These are phyloP conservation scores for Acrobasis consociella DNA, from an alignment of 2,888 invertebrate species.

Conservation along the genomic window DNA sequence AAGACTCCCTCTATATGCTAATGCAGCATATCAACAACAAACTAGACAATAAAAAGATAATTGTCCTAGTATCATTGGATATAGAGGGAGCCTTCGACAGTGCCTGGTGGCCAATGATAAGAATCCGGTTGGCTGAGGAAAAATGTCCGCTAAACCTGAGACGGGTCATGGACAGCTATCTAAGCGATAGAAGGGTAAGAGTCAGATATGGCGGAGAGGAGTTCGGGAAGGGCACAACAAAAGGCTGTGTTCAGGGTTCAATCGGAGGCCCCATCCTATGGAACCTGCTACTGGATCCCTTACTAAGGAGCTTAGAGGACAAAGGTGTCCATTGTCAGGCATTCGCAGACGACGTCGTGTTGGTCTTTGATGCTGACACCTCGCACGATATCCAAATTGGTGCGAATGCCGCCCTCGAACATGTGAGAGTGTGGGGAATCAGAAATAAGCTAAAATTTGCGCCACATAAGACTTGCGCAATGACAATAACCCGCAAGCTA, in stretches of 20 bases:
- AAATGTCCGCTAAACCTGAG: neutral
- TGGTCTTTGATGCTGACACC: constrained; percentile 29
- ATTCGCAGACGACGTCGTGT: neutral
- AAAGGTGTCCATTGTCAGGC: no score
- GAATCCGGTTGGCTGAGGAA: neutral
- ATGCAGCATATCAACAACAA: constrained; percentile 20
- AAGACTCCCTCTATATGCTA: constrained; percentile 23
- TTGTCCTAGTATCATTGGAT: no score
- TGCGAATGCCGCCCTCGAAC: constrained; percentile 24
- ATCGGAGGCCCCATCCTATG: neutral
- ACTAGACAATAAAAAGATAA: neutral
- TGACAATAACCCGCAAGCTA: neutral
- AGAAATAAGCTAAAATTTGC: neutral
- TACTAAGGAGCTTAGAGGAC: no score
- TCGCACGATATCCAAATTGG: no score
- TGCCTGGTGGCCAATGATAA: no score
- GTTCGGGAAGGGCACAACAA: neutral
- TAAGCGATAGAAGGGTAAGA: neutral
- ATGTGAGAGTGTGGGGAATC: neutral
- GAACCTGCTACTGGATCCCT: neutral
- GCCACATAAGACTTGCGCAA: neutral
- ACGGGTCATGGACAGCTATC: neutral
- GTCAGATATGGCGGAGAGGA: constrained; percentile 6
- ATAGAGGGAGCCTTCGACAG: no score
- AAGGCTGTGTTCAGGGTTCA: constrained; percentile 2